Base-by-base conservation (phyloP, 30 jellyfish, hydroid and myxozoan genomes). In the Aurelia aurita region DNA sequence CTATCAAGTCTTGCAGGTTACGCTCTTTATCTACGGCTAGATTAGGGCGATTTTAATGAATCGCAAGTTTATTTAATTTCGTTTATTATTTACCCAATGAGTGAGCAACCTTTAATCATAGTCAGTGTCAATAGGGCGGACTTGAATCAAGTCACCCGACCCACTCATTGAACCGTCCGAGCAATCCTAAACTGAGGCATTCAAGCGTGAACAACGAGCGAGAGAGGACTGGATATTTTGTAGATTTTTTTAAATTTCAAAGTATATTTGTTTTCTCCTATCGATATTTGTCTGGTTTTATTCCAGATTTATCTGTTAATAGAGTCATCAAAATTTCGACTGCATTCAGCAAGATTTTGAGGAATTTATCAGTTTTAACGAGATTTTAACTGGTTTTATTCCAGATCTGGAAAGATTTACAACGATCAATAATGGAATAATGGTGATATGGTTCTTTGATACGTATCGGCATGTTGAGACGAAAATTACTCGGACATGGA, bases 61-160 rank as follows among this genome's bases (percentile, higher is more conserved):
- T 39, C 51, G 51, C 9, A n/a, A 39, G 51, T 39, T 39, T 39
- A 6, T 39, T 39, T 22, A 27, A 19, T 34, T 16, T 34, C 77
- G 81, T 67, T 82, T 73, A 45, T 54, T 82, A 58, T 23, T 71
- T 12, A 69, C 35, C 65, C 91, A 53, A 8, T 47, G 91, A 72
- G 29, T 59, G 58, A 69, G 57, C 74, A 68, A 25, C 81, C 87
- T 75, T 39, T 28, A 32, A 27, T 25, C 20, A 46, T 19, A 12
- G 58, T 16, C 49, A 51, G 45, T 75, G 58, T 75, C 76, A 51
- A 46, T 23, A 34, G 81, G 85, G 79, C 77, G 58, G 69, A n/a
- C 54, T 32, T 55, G 79, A 82, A 43, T 82, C 85, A 69, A 67
- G 65, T 67, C 91, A 82, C 91, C 91, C 70, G 91, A 69, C 91